phyloP scores from a whole-genome alignment of 2,113 vertebrate genomes.

The rabbit (Oryctolagus cuniculus) region mOryCun1.1 NC_091433.1:106650501-106651000 shows the following conservation, averaged over 20 bases:
- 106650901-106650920: not conserved
- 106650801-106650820: not conserved
- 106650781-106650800: not conserved
- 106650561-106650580: too few relatives aligned
- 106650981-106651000: not conserved
- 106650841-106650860: not conserved
- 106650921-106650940: not conserved
- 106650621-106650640: not conserved
- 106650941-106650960: not conserved
- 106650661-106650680: accelerated
- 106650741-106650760: not conserved
- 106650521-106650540: not conserved
- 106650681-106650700: not conserved
- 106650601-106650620: not conserved
- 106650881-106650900: not conserved
- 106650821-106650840: not conserved
- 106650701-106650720: not conserved
- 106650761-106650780: not conserved
- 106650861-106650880: not conserved
- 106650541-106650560: not conserved
- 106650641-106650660: not conserved
- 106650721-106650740: not conserved
- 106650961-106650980: not conserved
- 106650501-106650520: too few relatives aligned
- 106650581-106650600: not conserved